Conservation (phyloP, 2,888 invertebrate species). For the Pedicia rivosa region DNA sequence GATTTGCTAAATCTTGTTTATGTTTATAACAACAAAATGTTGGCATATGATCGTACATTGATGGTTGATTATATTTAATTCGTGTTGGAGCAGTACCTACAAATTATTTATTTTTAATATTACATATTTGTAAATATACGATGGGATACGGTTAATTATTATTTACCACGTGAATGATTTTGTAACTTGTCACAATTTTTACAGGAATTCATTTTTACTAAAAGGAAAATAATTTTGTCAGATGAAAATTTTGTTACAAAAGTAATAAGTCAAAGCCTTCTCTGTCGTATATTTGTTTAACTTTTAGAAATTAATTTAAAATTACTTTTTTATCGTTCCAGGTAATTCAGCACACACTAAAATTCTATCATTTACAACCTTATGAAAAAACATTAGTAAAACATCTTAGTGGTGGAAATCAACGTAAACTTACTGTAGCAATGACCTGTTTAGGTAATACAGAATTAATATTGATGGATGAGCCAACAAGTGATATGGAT, state of each 20-base stretch:
- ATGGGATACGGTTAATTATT: not conserved
- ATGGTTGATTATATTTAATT: conserved; percentile 15
- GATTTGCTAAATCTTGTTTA: conserved; percentile 13
- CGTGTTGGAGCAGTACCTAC: conserved; percentile 16
- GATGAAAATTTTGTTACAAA: too few species aligned
- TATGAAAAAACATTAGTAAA: conserved; percentile 28
- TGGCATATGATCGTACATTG: conserved; percentile 19
- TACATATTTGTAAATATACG: conserved; percentile 16
- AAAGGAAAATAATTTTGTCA: too few species aligned
- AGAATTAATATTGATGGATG: conserved; percentile 54
- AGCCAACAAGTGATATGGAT: conserved; percentile 59
- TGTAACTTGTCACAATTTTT: too few species aligned
- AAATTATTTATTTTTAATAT: conserved; percentile 13
- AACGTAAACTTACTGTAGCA: conserved; percentile 60
- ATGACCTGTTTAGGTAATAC: conserved; percentile 59
- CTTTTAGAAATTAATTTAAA: not conserved
- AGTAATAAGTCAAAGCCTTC: too few species aligned
- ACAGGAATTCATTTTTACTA: too few species aligned
- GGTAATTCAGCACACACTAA: conserved; percentile 22
- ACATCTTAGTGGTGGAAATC: conserved; percentile 45
- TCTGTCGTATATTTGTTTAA: too few species aligned
- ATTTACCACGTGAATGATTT: too few species aligned
- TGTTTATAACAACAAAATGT: conserved; percentile 17
- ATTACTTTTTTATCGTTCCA: conserved; percentile 9
- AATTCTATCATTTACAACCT: conserved; percentile 24